phyloP scores from a whole-genome alignment of 2,113 vertebrate genomes.

The Neodon shergylaensis region DNA sequence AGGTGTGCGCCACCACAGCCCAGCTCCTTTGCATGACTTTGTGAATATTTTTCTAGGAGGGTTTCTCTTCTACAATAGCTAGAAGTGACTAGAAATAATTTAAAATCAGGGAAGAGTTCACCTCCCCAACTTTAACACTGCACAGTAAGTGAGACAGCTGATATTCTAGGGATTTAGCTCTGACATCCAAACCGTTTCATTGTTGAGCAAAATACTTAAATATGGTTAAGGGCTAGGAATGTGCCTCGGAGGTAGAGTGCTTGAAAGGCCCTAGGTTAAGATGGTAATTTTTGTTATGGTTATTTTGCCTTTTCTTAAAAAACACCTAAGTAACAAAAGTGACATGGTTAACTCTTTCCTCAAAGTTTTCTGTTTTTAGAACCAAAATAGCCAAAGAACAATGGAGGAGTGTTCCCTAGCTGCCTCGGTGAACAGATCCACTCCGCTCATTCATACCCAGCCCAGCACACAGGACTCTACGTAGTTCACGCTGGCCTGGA shows the following conservation, averaged over 20 bases:
- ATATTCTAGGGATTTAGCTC: not conserved
- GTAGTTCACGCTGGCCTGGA: not conserved
- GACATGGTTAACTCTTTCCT: not conserved
- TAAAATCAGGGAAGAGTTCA: constrained; percentile 45
- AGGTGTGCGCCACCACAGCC: not conserved
- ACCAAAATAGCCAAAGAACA: not conserved
- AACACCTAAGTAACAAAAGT: not conserved
- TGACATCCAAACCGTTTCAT: not conserved
- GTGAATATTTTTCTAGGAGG: no score
- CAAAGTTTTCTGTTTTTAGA: not conserved
- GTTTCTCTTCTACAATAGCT: no score
- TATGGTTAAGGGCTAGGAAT: not conserved
- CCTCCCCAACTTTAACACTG: constrained; percentile 18
- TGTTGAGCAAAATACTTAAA: not conserved
- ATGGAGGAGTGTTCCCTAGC: not conserved
- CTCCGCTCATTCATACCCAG: not conserved
- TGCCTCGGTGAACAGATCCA: not conserved
- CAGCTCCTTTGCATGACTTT: not conserved
- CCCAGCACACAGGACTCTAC: not conserved
- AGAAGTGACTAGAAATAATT: constrained; percentile 4
- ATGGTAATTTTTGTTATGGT: no score
- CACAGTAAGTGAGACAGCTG: not conserved
- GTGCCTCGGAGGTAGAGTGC: no score
- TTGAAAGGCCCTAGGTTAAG: no score
- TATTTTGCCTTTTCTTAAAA: not conserved